A percentile compares a stretch with the other conserved stretches of the same genome.
phyloP scores from a whole-genome alignment of 1,140 invertebrate species.

The Drosophila pachea region DNA sequence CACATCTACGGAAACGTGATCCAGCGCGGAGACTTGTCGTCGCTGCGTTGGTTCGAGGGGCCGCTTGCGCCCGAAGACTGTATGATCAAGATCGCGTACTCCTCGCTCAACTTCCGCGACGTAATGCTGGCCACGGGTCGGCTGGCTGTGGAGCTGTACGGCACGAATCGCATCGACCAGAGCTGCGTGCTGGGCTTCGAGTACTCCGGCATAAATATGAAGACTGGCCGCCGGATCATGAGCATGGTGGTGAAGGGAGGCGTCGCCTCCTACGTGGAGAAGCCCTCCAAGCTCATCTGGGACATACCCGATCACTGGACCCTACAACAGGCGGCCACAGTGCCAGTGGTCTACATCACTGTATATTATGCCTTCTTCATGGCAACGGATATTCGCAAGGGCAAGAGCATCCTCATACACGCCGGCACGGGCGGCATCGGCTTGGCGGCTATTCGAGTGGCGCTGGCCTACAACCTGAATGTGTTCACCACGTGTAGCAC shows the following conservation, averaged over 20 bases:
- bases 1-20: constrained; percentile 90
- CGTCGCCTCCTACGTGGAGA: constrained; percentile 83
- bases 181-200: constrained; percentile 87
- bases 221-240: constrained; percentile 85
- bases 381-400: constrained; percentile 83
- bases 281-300: constrained; percentile 83
- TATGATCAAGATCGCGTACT: constrained; percentile 82
- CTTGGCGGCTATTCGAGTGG: constrained; percentile 90
- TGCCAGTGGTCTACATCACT: constrained; percentile 92
- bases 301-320: constrained; percentile 89
- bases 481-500: constrained; percentile 89
- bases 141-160: constrained; percentile 82
- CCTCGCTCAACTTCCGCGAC: constrained; percentile 88
- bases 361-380: constrained; percentile 90
- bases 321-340: constrained; percentile 91
- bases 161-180: constrained; percentile 81
- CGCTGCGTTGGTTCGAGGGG: constrained; percentile 90
- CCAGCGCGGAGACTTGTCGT: constrained; percentile 90
- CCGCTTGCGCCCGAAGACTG: constrained; percentile 76
- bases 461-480: constrained; percentile 84
- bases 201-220: constrained; percentile 82
- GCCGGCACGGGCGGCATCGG: constrained; percentile 94
- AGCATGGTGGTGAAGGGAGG: constrained; percentile 82
- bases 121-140: constrained; percentile 88
- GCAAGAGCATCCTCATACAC: constrained; percentile 89